These are phyloP conservation scores for Eidolon dupreanum DNA, from an alignment of 2,797 vertebrate genomes.

Conservation along the genomic window DNA sequence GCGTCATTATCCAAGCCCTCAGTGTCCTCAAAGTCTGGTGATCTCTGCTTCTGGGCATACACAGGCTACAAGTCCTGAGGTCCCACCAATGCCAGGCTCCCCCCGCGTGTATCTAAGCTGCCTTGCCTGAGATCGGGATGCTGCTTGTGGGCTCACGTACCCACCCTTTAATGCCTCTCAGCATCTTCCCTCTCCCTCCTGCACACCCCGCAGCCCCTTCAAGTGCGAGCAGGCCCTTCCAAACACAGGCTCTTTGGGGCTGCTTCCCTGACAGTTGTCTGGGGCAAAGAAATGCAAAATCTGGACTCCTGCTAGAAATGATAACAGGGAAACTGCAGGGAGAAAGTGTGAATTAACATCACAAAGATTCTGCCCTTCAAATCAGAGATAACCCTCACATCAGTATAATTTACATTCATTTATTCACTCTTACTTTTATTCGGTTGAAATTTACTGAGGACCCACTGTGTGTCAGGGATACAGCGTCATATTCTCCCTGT, in stretches of 20 bases:
- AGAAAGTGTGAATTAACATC: neutral
- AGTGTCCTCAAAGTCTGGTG: neutral
- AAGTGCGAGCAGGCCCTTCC: neutral
- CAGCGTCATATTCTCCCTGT: neutral
- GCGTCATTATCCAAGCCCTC: neutral
- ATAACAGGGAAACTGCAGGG: neutral
- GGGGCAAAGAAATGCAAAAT: neutral
- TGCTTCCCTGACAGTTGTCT: neutral
- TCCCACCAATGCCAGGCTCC: accelerated
- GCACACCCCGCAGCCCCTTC: neutral
- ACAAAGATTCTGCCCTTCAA: neutral
- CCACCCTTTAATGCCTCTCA: neutral
- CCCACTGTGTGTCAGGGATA: neutral
- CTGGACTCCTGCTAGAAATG: neutral
- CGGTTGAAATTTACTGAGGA: neutral
- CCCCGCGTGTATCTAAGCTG: accelerated
- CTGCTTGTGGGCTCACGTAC: neutral
- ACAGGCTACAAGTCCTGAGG: neutral
- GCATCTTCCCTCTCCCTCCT: neutral
- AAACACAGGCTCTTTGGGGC: neutral
- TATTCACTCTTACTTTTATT: neutral
- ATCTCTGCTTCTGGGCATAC: neutral
- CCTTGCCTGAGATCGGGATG: neutral
- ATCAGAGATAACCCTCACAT: neutral
- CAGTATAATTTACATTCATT: neutral